Base-by-base conservation (phyloP, 2,888 invertebrate genomes). In the Melitaea athalia region DNA sequence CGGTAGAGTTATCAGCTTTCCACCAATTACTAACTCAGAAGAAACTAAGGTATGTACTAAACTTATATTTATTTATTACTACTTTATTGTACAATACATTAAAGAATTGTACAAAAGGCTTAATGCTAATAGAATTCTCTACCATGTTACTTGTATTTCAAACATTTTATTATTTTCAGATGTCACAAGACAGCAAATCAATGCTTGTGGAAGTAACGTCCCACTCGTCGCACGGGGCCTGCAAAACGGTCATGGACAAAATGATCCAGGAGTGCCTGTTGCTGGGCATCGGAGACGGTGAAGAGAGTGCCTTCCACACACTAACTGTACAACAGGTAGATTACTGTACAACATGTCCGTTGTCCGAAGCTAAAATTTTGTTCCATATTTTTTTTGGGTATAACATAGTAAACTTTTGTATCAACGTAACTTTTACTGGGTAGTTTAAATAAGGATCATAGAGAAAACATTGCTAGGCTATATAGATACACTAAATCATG, bases 1-100 rank as follows among this genome's bases (percentile, higher is more conserved):
- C 12, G 93, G 94, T 1, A 93, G 92, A 71, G 96, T 97, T 2
- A 95, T 98, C 77, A 97, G 97, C 52, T 96, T 98, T 81, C 97
- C 97, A 12, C 97, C 98, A 0, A 96, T 98, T 76, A 97, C 97
- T 24, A 97, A 98, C 87, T 95, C 96, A 68, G 97, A 97, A 64
- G 88, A 94, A 72, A 96, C 97, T 1, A 97, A 97, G 94, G 96
- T 96, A 84, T 1, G 3, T 24, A 24, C 24, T 24, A 24, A n/a
- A n/a, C n/a, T n/a, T n/a, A n/a, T n/a, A n/a, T n/a, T n/a, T n/a
- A n/a, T n/a, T n/a, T n/a, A n/a, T n/a, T n/a, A n/a, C n/a, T n/a
- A n/a, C n/a, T n/a, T n/a, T n/a, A n/a, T n/a, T n/a, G n/a, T n/a
- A n/a, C n/a, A n/a, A n/a, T n/a, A n/a, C n/a, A n/a, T n/a, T n/a